phyloP scores from a whole-genome alignment of 2,888 invertebrate genomes.

The Andrena minutula region DNA sequence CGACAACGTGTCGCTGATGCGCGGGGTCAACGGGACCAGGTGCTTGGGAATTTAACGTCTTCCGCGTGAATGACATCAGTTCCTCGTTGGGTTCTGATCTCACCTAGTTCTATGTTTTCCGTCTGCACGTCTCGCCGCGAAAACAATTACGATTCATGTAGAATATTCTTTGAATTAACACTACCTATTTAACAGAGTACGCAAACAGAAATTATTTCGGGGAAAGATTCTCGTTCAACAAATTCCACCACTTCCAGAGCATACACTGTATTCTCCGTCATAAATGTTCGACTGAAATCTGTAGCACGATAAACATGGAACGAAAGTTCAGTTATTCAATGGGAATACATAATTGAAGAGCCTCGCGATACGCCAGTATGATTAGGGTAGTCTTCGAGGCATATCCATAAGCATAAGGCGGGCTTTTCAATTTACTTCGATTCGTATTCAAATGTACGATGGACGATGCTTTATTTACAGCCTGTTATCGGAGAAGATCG shows the following conservation, averaged over 20 bases:
- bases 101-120: slow-evolving; percentile 32
- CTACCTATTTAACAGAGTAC: not conserved
- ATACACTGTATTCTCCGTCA: not conserved
- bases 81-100: slow-evolving; percentile 49
- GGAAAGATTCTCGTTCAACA: not conserved
- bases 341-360: not conserved
- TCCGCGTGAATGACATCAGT: slow-evolving; percentile 52
- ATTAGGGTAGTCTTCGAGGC: not conserved
- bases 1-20: not conserved
- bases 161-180: not conserved
- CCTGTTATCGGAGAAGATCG: not conserved
- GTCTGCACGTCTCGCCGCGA: not conserved
- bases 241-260: not conserved
- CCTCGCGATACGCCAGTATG: not conserved
- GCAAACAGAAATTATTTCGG: not conserved
- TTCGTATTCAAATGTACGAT: not conserved
- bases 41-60: slow-evolving; percentile 10
- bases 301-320: not conserved
- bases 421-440: not conserved
- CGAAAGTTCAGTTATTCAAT: not conserved
- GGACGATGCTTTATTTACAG: slow-evolving; percentile 37
- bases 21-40: slow-evolving; percentile 1
- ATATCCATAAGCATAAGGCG: not conserved
- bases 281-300: not conserved
- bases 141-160: not conserved